Percentiles rank a stretch among this genome's conserved stretches.
Conservation (phyloP, 2,113 vertebrate species). For the Macquaria australasica region DNA sequence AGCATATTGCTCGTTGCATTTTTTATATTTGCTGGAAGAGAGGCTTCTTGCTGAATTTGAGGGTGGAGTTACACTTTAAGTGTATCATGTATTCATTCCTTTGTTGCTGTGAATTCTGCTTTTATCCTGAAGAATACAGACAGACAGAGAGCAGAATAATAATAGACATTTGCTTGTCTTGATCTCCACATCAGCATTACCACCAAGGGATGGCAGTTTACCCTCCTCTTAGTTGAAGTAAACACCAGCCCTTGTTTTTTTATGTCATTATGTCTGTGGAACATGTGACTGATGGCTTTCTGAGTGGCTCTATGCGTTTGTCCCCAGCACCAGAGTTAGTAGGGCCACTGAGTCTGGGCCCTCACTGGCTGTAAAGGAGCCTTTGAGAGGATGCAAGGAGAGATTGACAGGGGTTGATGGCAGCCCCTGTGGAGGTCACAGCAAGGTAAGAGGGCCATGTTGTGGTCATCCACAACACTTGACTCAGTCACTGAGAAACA, state of each 20-base stretch:
- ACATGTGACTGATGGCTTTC: slow-evolving; percentile 61
- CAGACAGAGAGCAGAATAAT: neutral
- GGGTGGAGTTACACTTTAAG: neutral
- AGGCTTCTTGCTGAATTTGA: too few species aligned
- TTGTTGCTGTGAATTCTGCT: neutral
- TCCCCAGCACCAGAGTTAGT: slow-evolving; percentile 17
- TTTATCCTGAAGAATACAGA: neutral
- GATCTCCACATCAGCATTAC: slow-evolving; percentile 1
- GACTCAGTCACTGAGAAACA: neutral
- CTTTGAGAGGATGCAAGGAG: slow-evolving; percentile 61
- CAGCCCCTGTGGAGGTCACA: slow-evolving; percentile 64
- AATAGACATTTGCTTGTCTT: neutral
- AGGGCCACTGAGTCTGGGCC: slow-evolving; percentile 23
- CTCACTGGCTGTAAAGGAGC: slow-evolving; percentile 49
- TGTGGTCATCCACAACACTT: slow-evolving; percentile 22
- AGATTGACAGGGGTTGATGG: slow-evolving; percentile 66
- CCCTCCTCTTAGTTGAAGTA: slow-evolving; percentile 32
- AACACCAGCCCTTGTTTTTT: slow-evolving; percentile 62
- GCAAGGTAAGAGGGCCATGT: slow-evolving; percentile 62
- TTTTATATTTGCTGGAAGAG: too few species aligned
- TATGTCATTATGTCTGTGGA: slow-evolving; percentile 54
- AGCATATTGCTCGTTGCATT: too few species aligned
- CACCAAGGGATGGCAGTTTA: slow-evolving; percentile 29
- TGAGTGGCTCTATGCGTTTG: slow-evolving; percentile 33
- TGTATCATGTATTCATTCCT: neutral